A percentile compares a stretch with the other conserved stretches of the same genome.
Evolutionary conservation across 2,113 vertebrate species (phyloP).

Genomic region (Holacanthus passer): DNA sequence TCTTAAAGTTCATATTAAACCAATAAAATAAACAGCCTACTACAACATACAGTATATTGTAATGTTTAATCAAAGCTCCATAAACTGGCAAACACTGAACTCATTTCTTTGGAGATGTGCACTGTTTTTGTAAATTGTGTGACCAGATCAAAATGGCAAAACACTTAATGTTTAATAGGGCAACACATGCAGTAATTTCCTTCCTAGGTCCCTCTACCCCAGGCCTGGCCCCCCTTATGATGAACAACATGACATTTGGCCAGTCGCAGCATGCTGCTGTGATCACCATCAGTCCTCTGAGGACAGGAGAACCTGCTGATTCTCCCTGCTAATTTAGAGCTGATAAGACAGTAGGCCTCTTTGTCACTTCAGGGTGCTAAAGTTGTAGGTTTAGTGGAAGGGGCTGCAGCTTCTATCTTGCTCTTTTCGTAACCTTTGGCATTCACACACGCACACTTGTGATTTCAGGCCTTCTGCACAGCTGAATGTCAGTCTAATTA

Average conservation of each 20-base stretch:
- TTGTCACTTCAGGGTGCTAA: constrained; percentile 73
- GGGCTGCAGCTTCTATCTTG: constrained; percentile 44
- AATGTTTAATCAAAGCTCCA: neutral
- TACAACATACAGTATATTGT: neutral
- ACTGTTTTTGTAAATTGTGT: constrained; percentile 20
- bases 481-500: constrained; percentile 72
- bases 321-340: constrained; percentile 69
- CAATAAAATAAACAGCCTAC: neutral
- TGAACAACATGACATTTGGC: constrained; percentile 73
- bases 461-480: constrained; percentile 38
- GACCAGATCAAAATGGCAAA: constrained; percentile 7
- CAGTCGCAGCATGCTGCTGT: constrained; percentile 70
- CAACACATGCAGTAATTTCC: constrained; percentile 26
- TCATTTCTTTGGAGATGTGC: neutral
- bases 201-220: neutral
- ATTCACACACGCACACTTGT: constrained; percentile 63
- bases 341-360: constrained; percentile 64
- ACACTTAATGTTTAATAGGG: neutral
- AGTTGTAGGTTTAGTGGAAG: constrained; percentile 46
- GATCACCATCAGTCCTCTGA: constrained; percentile 63
- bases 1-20: neutral
- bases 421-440: constrained; percentile 76
- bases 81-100: neutral
- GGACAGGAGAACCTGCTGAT: constrained; percentile 68
- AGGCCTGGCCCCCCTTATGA: constrained; percentile 35